Evolutionary conservation across 1,140 invertebrate genomes (phyloP), one percentile per base, ranked within the genome.

Genomic region (Drosophila ogumai): DNA sequence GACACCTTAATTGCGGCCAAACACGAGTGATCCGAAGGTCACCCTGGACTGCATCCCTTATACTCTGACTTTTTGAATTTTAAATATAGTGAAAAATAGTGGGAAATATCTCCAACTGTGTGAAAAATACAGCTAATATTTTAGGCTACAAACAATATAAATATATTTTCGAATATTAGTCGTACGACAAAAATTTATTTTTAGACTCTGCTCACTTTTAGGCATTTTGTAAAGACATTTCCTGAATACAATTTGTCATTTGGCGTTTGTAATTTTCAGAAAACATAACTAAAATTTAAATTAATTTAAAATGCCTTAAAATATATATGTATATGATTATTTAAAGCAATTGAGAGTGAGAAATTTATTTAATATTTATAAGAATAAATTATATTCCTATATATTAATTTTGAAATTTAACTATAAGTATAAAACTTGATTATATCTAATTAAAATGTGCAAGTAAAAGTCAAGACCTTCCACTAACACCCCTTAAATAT

Each of bases 11-110:
- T 73, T 59, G 41, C 10, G 55, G 22, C 10, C 31, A 22, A 15
- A 17, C 68, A 72, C 68, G 68, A 56, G 7, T 34, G 17, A 47
- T 56, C 17, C 65, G 41, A 72, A 72, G 66, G 67, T 54, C 66
- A 54, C 61, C 56, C 44, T 36, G 58, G 58, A 63, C 34, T 31
- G 32, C 41, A 60, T 60, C 22, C 40, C 31, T 19, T 1, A 25
- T n/a, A 32, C 32, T 28, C n/a, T 6, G 7, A 15, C 31, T 55
- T 40, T 6, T 54, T 9, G 3, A 32, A 9, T 19, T 10, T 32
- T 50, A 10, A 50, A 50, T 17, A 3, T 52, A 19, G 50, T 6
- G 0, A 19, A 34, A 34, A 19, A 6, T 19, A 28, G 1, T 4
- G 8, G 1, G 28, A 31, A 49, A n/a, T 31, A 31, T 50, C 47